Evolutionary conservation across 2,113 vertebrate genomes (phyloP).

Genomic region (Cephalopterus ornatus): DNA sequence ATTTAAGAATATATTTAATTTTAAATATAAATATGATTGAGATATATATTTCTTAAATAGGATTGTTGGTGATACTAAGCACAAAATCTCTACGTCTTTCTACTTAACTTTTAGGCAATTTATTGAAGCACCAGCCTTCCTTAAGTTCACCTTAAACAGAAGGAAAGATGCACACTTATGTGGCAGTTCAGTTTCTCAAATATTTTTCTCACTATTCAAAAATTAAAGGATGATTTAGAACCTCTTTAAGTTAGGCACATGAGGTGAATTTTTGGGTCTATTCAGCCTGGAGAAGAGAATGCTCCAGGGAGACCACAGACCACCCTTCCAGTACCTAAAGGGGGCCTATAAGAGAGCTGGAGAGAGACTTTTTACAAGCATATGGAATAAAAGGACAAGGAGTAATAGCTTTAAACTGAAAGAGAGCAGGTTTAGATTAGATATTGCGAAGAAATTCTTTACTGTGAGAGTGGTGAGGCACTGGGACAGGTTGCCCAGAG

Average conservation of each 20-base stretch:
- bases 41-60: background rate
- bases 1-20: background rate
- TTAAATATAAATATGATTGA: background rate
- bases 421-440: background rate
- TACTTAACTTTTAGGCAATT: background rate
- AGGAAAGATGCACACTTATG: rapidly evolving
- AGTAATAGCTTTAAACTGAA: background rate
- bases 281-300: background rate
- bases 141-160: background rate
- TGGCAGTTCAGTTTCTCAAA: background rate
- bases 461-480: background rate
- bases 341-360: background rate
- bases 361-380: background rate
- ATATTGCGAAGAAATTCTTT: background rate
- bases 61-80: background rate
- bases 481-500: background rate
- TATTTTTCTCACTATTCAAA: background rate
- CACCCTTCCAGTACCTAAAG: background rate
- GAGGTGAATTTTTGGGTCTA: background rate
- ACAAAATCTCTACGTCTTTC: background rate
- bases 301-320: background rate
- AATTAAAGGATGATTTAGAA: background rate
- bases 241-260: background rate
- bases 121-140: background rate
- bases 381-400: background rate